Evolutionary conservation across 2,888 invertebrate species (phyloP).

Genomic region (Epistrophella euchroma): DNA sequence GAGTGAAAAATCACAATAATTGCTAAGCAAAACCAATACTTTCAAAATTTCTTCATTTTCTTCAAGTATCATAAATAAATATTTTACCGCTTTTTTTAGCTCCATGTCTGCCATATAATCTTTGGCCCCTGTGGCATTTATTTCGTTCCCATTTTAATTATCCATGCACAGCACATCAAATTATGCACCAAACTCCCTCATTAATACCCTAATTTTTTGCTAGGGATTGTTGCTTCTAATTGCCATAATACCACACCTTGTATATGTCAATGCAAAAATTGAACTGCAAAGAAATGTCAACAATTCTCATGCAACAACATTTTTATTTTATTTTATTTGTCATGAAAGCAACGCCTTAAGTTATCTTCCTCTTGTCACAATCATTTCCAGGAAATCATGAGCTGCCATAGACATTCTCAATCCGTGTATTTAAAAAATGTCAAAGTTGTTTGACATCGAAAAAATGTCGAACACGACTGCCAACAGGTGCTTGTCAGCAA

Average conservation of each 20-base stretch:
- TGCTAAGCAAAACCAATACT: not conserved
- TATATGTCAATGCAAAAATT: slow-evolving; percentile 40
- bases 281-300: slow-evolving; percentile 60
- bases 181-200: not conserved
- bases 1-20: not conserved
- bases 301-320: slow-evolving; percentile 38
- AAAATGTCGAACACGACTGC: slow-evolving; percentile 71
- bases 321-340: not conserved
- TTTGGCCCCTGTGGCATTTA: not conserved
- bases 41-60: not conserved
- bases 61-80: not conserved
- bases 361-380: slow-evolving; percentile 54
- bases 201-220: not conserved
- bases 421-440: slow-evolving; percentile 57
- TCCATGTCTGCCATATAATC: not conserved
- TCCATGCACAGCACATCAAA: not conserved
- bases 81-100: not conserved
- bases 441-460: slow-evolving; percentile 72
- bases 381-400: slow-evolving; percentile 65
- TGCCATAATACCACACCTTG: slow-evolving; percentile 20
- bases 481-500: slow-evolving; percentile 67
- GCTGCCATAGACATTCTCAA: slow-evolving; percentile 26
- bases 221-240: not conserved
- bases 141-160: slow-evolving; percentile 5
- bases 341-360: slow-evolving; percentile 47